phyloP scores from a whole-genome alignment of 2,888 invertebrate species.

The Thecocarcelia acutangulata region DNA sequence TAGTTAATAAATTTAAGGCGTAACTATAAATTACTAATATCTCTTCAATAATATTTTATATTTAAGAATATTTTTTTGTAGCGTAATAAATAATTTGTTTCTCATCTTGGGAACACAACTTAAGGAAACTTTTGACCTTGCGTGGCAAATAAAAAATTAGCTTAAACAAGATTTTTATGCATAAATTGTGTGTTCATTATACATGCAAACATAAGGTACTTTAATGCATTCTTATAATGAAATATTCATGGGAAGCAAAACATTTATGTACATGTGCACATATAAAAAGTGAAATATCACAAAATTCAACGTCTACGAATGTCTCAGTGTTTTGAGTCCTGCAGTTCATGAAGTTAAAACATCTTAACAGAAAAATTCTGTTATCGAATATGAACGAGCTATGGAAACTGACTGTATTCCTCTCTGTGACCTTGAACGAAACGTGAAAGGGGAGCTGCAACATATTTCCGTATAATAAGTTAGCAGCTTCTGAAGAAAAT shows the following conservation, averaged over 20 bases:
- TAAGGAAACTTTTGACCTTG: slow-evolving; percentile 27
- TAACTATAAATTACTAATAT: no score
- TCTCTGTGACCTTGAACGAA: no score
- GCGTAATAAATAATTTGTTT: background rate
- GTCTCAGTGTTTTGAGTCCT: background rate
- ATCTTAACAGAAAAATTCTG: no score
- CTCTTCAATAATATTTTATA: no score
- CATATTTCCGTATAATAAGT: no score
- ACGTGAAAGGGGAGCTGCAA: no score
- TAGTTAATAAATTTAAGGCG: no score
- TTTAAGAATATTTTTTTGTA: no score
- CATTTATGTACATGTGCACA: background rate
- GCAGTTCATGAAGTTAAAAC: background rate
- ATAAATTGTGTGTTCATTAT: slow-evolving; percentile 24
- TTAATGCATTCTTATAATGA: slow-evolving; percentile 43
- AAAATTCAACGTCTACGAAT: no score
- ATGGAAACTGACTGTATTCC: no score
- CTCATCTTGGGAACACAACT: background rate
- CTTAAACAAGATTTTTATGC: slow-evolving; percentile 27
- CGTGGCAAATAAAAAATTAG: slow-evolving; percentile 24
- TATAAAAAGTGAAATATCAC: background rate
- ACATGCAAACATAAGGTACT: slow-evolving; percentile 29
- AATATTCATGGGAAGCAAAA: slow-evolving; percentile 30
- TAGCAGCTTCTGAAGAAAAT: no score
- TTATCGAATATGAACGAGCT: no score